Evolutionary conservation across 2,888 invertebrate genomes (phyloP).

Genomic region (Pristionchus japonicus): DNA sequence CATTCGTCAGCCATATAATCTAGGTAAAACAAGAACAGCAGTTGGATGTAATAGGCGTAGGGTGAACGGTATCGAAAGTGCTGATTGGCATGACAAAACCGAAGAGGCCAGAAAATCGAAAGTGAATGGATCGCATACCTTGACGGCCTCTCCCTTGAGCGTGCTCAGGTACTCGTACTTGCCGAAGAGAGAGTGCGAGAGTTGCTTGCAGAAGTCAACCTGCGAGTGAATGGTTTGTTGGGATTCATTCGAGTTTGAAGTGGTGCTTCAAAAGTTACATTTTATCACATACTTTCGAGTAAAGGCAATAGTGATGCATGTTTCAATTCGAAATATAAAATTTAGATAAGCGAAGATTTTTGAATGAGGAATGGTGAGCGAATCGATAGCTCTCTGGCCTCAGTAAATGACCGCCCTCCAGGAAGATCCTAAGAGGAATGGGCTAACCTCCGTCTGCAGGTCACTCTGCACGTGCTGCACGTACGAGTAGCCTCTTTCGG

Average conservation of each 20-base stretch:
- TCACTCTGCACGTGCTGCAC: constrained; percentile 72
- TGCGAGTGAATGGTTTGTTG: not conserved
- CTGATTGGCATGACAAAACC: no score
- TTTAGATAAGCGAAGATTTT: no score
- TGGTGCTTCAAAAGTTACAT: not conserved
- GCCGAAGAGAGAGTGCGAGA: constrained; percentile 61
- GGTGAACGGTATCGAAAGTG: no score
- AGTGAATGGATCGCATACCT: constrained; percentile 30
- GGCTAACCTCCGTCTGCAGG: constrained; percentile 65
- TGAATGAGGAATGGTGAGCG: no score
- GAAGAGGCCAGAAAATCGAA: not conserved
- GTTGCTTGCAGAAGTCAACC: constrained; percentile 57
- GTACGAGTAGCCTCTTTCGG: constrained; percentile 74
- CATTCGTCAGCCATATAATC: no score
- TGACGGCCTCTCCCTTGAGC: constrained; percentile 56
- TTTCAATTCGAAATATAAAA: no score
- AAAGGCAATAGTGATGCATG: no score
- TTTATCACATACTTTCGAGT: no score
- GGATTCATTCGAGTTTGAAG: not conserved
- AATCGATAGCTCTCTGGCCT: no score
- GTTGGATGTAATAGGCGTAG: no score
- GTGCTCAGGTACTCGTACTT: constrained; percentile 61
- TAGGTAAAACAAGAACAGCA: no score
- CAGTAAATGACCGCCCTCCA: no score
- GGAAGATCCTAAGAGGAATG: not conserved